These are phyloP conservation scores for Linnaemya vulpina DNA, from an alignment of 2,888 invertebrate genomes.

Conservation along the genomic window DNA sequence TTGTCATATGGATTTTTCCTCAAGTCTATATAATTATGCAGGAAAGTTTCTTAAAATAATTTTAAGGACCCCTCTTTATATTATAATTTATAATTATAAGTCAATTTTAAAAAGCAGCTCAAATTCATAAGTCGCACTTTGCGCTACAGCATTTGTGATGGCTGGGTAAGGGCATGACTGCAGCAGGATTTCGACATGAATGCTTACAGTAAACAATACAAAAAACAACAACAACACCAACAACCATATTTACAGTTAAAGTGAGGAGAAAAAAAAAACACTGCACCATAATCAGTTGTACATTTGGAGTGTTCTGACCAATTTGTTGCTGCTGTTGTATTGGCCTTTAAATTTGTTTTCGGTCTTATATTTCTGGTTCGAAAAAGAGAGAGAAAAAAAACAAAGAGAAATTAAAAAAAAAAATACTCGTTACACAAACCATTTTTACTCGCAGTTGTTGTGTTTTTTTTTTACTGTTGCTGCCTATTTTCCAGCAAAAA, in stretches of 20 bases:
- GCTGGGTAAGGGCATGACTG: slow-evolving; percentile 12
- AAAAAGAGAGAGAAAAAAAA: too few species aligned
- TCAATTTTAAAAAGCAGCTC: too few species aligned
- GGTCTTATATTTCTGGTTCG: background rate
- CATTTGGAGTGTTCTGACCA: slow-evolving; percentile 22
- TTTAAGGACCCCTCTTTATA: too few species aligned
- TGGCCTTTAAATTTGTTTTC: background rate
- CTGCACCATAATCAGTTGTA: slow-evolving; percentile 54
- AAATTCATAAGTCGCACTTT: too few species aligned
- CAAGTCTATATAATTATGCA: too few species aligned
- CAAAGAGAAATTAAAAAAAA: slow-evolving; percentile 18
- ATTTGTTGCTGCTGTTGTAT: slow-evolving; percentile 29
- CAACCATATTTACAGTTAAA: background rate
- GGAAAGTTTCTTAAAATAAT: too few species aligned
- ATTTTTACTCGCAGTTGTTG: background rate
- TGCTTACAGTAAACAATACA: slow-evolving; percentile 49
- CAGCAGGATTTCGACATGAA: slow-evolving; percentile 59
- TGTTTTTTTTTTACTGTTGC: background rate
- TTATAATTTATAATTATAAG: too few species aligned
- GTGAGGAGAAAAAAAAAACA: slow-evolving; percentile 23
- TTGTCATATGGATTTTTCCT: too few species aligned
- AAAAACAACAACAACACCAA: slow-evolving; percentile 18
- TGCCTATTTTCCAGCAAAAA: slow-evolving; percentile 27
- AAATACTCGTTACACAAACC: background rate
- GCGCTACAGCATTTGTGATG: background rate